Base-by-base conservation (phyloP, 2,888 invertebrate species). In the Drosophila algonquin region DNA sequence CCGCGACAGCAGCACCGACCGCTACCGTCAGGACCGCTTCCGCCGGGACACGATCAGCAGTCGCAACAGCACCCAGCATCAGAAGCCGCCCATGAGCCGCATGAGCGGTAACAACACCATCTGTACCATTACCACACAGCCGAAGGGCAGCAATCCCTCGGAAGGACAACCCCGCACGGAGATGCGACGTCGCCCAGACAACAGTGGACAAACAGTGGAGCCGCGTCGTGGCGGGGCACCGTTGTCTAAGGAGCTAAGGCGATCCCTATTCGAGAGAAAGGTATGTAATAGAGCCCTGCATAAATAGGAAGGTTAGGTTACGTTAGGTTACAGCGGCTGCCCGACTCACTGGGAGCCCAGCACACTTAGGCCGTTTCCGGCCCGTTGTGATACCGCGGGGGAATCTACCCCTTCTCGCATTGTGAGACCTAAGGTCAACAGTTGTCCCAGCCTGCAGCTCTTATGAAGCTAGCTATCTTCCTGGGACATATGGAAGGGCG, bases 201-300 rank as follows among this genome's bases (percentile, higher is more conserved):
- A 58, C 21, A 70, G 21, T 30, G 50, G 35, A 61, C 7, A 10
- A 73, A 44, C 16, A 10, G 72, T 3, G 82, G 69, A 1, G 0
- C 44, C 7, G 1, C 69, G 7, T 9, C 27, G 6, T 45, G 80
- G 40, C 59, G 73, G 0, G 69, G 80, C 7, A 80, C 81, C n/a
- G 16, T 73, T 92, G 10, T 90, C 92, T 2, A 92, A 92, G 73
- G 87, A 91, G 51, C 81, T 92, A 48, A 78, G 92, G 0, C 85
- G 92, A 2, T 91, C 92, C 63, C 76, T 92, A 40, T 92, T 92
- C 68, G 92, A 91, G 58, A 89, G 89, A 10, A 91, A 92, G 87
- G 91, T 91, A 70, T 27, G 1, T 7, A 30, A 7, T 30, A 30
- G 30, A 30, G 30, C 8, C 2, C 30, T 30, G 30, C 30, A 2